Evolutionary conservation across 2,797 vertebrate species (phyloP), one percentile per base, ranked within the genome.

Genomic region (Sebastes cheni): DNA sequence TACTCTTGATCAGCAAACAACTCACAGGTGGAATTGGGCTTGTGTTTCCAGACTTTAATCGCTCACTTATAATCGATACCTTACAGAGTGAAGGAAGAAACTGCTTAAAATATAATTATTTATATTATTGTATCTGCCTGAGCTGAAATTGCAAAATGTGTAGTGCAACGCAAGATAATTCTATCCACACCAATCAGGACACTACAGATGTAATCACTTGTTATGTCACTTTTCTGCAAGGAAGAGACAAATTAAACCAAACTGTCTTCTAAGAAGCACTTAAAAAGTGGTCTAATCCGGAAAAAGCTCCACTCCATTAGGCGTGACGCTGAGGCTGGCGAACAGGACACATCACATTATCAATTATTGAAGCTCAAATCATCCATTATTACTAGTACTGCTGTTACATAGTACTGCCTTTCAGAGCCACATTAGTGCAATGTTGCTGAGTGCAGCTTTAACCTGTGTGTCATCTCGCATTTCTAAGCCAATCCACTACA

Each of bases 371-470:
- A 50, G 46, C 18, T 50, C 16, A 50, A 50, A 29, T 62, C 2
- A 9, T 29, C 6, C 22, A 50, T 50, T 50, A 50, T 50, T 50
- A 50, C 46, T 50, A 20, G 46, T 20, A 50, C 46, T 50, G 7
- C 16, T 50, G 16, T 50, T 50, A 20, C 5, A 14, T 36, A 50
- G 30, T 60, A 9, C 11, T n/a, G 8, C 4, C 0, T n/a, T 64
- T 56, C 72, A 30, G 18, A 72, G 25, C 42, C 14, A 54, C n/a
- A 60, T 54, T 9, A 22, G 36, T 36, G 22, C n/a, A 29, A 32
- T 2, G 25, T 58, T 82, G 56, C 79, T 67, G 67, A 85, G 86
- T 89, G 79, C 84, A 81, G 74, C 77, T 88, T 87, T 84, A 90
- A 77, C 1, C 29, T 46, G 25, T 46, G 25, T 74, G 59, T 81